Base-by-base conservation (phyloP, 2,888 invertebrate genomes). In the Apantesis nais region DNA sequence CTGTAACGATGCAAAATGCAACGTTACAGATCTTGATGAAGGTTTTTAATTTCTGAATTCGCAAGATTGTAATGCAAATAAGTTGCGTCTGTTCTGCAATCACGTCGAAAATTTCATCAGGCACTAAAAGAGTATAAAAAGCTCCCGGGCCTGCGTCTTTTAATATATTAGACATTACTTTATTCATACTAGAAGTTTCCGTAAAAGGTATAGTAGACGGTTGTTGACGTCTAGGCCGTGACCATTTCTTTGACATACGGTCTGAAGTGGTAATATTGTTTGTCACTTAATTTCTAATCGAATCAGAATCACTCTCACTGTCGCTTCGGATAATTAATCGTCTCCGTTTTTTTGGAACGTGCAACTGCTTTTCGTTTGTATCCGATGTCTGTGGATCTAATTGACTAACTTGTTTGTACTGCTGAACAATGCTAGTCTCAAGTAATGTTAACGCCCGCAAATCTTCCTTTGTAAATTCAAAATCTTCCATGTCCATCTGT, bases 81-180 rank as follows among this genome's bases (percentile, higher is more conserved):
- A 62, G 62, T 77, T 79, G 14, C n/a, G 78, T 74, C 71, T 79
- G 69, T 8, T 60, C 41, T 7, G 69, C 73, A 70, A 77, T 77
- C 31, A 48, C 25, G 25, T 74, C 66, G 16, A 76, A 69, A 60
- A 76, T 55, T 61, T 67, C 44, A 25, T 69, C 60, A 29, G 71
- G 68, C 44, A 73, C 75, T 55, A 78, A 62, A 22, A 77, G 58
- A 55, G 41, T 55, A 62, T 60, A 68, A 63, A 37, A 68, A 7
- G 29, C 31, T 22, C 65, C 66, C 19, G 71, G 66, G 39, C 48
- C 68, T 52, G 68, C 62, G 12, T 72, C 25, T 72, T 64, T 64
- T 60, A 72, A 58, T 31, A 66, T n/a, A 55, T 31, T 70, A 55
- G 66, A 62, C 52, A 62, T 52, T 65, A 48, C 61, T 60, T 52